Evolutionary conservation across 1,140 invertebrate species (phyloP).

Genomic region (Diabrotica undecimpunctata): DNA sequence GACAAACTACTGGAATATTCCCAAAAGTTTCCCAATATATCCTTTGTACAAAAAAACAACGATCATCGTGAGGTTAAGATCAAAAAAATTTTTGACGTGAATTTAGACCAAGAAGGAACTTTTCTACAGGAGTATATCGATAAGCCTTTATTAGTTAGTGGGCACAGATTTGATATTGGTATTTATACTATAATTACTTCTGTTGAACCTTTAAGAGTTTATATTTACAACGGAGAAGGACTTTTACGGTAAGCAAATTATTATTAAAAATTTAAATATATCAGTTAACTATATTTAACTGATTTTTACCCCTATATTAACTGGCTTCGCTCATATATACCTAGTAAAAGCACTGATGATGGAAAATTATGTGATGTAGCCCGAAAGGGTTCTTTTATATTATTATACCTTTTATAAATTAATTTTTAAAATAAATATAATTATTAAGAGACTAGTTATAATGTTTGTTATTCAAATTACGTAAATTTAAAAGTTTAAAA

Average conservation of each 20-base stretch:
- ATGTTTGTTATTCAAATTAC: too few relatives aligned
- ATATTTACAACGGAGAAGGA: slow-evolving; percentile 85
- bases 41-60: slow-evolving; percentile 92
- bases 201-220: slow-evolving; percentile 83
- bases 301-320: too few relatives aligned
- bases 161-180: slow-evolving; percentile 95
- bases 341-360: too few relatives aligned
- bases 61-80: slow-evolving; percentile 86
- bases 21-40: slow-evolving; percentile 60
- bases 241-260: slow-evolving; percentile 65
- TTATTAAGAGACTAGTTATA: too few relatives aligned
- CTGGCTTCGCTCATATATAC: too few relatives aligned
- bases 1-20: slow-evolving; percentile 70
- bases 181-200: slow-evolving; percentile 92
- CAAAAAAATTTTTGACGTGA: slow-evolving; percentile 64
- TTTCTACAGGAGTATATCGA: slow-evolving; percentile 90
- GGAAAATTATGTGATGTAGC: too few relatives aligned
- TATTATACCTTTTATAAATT: too few relatives aligned
- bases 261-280: too few relatives aligned
- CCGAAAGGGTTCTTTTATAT: too few relatives aligned
- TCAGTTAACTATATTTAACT: too few relatives aligned
- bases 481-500: too few relatives aligned
- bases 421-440: too few relatives aligned
- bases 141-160: slow-evolving; percentile 78
- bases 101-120: slow-evolving; percentile 68